phyloP scores from a whole-genome alignment of 2,797 vertebrate species.

The Tapera naevia region DNA sequence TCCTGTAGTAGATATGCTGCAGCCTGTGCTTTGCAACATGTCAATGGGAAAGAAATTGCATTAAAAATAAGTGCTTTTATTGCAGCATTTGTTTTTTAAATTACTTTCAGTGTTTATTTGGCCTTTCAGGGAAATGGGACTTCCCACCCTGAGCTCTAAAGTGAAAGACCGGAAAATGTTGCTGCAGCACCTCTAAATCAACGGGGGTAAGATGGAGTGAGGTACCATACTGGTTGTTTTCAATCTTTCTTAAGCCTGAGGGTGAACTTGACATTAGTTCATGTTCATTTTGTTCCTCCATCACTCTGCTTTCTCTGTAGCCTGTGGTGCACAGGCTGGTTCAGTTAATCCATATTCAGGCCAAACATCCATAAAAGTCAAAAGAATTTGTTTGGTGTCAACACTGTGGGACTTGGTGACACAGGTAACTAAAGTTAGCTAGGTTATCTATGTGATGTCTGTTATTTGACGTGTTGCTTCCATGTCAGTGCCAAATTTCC shows the following conservation, averaged over 20 bases:
- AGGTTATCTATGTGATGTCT: neutral
- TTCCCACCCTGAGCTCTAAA: neutral
- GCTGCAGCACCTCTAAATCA: neutral
- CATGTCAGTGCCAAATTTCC: neutral
- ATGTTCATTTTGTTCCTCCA: neutral
- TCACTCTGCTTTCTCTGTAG: neutral
- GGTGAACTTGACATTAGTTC: neutral
- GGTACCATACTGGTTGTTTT: neutral
- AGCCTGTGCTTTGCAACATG: neutral
- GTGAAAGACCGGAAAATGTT: constrained; percentile 2
- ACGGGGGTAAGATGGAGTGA: neutral
- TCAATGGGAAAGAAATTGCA: constrained; percentile 15
- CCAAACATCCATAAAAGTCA: neutral
- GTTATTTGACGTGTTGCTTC: neutral
- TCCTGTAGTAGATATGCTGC: neutral
- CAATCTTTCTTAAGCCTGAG: neutral
- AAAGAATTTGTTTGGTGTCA: neutral
- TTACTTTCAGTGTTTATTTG: constrained; percentile 46
- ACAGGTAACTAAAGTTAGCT: neutral
- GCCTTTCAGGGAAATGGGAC: constrained; percentile 13
- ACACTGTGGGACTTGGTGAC: neutral
- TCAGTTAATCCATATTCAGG: neutral
- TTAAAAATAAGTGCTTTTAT: constrained; percentile 34
- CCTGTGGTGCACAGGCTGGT: neutral
- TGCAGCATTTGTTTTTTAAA: constrained; percentile 7